Percentiles rank a stretch among this genome's conserved stretches.
phyloP scores from a whole-genome alignment of 1,140 invertebrate species.

The Globodera ellingtonae region DNA sequence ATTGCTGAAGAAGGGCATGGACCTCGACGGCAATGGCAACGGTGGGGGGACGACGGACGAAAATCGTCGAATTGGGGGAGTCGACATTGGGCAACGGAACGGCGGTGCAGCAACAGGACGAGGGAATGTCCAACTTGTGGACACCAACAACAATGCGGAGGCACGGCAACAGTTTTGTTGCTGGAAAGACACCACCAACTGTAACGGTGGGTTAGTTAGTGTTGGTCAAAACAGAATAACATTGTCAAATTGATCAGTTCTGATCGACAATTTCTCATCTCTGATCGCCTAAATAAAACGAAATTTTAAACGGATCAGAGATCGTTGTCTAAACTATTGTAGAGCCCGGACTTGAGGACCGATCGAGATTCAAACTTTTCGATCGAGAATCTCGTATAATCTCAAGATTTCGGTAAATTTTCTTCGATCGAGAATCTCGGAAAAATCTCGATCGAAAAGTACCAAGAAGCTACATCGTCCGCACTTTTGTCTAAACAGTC shows the following conservation, averaged over 20 bases:
- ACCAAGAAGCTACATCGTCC: no score
- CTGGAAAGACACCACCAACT: background rate
- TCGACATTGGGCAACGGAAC: background rate
- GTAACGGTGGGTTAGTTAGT: background rate
- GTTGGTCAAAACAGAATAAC: background rate
- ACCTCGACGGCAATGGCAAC: background rate
- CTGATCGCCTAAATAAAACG: no score
- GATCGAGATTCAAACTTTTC: background rate
- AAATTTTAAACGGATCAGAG: no score
- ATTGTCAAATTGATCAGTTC: no score
- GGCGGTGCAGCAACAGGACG: background rate
- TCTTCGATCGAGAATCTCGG: no score
- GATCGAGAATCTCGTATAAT: no score
- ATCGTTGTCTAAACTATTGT: no score
- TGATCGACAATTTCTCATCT: no score
- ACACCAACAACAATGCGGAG: slow-evolving; percentile 5
- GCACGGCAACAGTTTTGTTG: background rate
- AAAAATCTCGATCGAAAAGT: no score
- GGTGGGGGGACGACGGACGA: background rate
- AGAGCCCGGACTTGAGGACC: background rate
- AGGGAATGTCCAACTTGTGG: background rate
- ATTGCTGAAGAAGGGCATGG: background rate
- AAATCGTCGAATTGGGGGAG: background rate
- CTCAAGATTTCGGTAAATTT: no score
- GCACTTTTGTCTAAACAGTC: no score